A percentile compares a stretch with the other conserved stretches of the same genome.
phyloP scores from a whole-genome alignment of 2,888 invertebrate species.

The Lathronympha strigana region DNA sequence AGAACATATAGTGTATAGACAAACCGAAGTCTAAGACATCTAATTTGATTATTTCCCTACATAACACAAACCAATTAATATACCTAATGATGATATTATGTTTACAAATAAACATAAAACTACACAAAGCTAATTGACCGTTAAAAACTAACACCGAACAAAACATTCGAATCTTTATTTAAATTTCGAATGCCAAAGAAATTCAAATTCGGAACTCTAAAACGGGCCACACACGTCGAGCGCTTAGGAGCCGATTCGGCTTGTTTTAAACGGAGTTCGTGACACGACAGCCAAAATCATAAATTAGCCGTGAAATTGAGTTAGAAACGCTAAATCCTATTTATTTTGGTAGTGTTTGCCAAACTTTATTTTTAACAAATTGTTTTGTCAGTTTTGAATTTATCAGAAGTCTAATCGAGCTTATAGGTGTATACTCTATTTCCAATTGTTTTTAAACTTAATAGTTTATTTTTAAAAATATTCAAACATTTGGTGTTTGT shows the following conservation, averaged over 20 bases:
- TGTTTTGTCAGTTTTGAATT: too few species aligned
- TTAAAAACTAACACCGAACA: slow-evolving; percentile 37
- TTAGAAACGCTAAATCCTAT: too few species aligned
- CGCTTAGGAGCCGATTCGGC: slow-evolving; percentile 12
- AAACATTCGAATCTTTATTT: slow-evolving; percentile 43
- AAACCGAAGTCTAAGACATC: background rate
- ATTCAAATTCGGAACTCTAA: slow-evolving; percentile 40
- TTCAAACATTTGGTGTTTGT: too few species aligned
- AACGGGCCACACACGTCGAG: slow-evolving; percentile 40
- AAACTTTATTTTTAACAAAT: too few species aligned
- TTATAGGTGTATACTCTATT: too few species aligned
- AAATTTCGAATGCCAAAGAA: slow-evolving; percentile 57
- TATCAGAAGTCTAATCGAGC: too few species aligned
- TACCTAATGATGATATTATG: slow-evolving; percentile 19
- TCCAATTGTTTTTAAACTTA: too few species aligned
- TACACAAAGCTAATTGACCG: slow-evolving; percentile 27
- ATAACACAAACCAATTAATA: background rate
- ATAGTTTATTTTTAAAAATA: too few species aligned
- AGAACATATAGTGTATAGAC: background rate
- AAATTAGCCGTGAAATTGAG: too few species aligned
- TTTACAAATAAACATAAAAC: slow-evolving; percentile 19
- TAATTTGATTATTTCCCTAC: background rate
- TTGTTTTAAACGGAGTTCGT: background rate
- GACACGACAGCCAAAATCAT: background rate
- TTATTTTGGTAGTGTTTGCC: too few species aligned